Conservation (phyloP, 2,888 invertebrate genomes). For the Tetragnatha montana region DNA sequence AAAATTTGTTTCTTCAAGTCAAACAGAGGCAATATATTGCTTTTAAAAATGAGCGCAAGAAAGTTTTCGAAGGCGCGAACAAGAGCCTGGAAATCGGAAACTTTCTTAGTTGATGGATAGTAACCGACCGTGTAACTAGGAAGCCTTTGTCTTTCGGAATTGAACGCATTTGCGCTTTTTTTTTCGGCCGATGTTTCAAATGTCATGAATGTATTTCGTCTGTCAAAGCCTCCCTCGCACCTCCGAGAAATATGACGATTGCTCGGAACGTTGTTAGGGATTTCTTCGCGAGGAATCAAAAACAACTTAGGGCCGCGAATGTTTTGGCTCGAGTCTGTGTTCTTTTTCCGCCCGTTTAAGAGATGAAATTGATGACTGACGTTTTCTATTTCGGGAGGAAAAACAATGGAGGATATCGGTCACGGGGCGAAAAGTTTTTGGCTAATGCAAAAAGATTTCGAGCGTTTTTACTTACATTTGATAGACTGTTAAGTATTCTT, state of each 20-base stretch:
- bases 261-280: conserved; percentile 24
- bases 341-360: neutral
- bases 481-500: neutral
- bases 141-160: conserved; percentile 22
- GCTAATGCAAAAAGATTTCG: neutral
- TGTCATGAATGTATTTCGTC: conserved; percentile 45
- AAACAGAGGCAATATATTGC: conserved; percentile 51
- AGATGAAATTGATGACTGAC: neutral
- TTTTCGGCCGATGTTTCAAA: conserved; percentile 25
- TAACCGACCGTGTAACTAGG: conserved; percentile 47
- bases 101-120: conserved; percentile 27
- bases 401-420: neutral
- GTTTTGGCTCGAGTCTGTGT: neutral
- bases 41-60: conserved; percentile 51
- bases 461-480: neutral
- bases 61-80: conserved; percentile 16
- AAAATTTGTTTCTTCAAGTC: conserved; percentile 55
- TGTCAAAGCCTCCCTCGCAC: conserved; percentile 32
- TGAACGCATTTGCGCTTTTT: conserved; percentile 19
- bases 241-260: conserved; percentile 14
- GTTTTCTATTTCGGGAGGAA: neutral
- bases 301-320: conserved; percentile 31
- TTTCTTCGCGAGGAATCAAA: conserved; percentile 32
- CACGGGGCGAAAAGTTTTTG: neutral
- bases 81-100: conserved; percentile 31